phyloP scores from a whole-genome alignment of 2,797 vertebrate genomes.

The Poeciliopsis presidionis region DNA sequence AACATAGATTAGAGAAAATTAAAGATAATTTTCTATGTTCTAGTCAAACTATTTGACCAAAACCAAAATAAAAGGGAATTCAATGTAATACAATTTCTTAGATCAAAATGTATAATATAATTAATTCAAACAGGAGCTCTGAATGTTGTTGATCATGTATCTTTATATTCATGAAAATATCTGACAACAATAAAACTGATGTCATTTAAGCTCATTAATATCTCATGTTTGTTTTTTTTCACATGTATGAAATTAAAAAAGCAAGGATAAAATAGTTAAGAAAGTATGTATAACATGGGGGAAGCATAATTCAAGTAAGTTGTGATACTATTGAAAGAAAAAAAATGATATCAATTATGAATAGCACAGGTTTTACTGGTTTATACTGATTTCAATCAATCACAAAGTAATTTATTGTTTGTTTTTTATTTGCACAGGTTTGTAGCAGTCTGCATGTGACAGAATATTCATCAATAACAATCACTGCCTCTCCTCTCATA shows the following conservation, averaged over 20 bases:
- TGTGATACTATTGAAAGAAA: not conserved
- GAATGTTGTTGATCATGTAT: not conserved
- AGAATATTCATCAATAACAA: slow-evolving; percentile 55
- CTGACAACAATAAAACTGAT: not conserved
- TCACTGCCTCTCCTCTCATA: slow-evolving; percentile 46
- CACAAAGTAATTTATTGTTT: not conserved
- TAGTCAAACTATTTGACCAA: not conserved
- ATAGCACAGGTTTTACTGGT: not conserved
- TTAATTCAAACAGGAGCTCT: not conserved
- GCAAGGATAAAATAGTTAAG: not conserved
- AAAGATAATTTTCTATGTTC: not conserved
- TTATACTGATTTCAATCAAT: not conserved
- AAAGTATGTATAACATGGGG: not conserved
- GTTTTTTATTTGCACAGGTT: not conserved
- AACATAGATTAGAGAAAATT: not conserved
- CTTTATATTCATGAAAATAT: not conserved
- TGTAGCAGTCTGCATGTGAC: slow-evolving; percentile 38
- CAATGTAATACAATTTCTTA: not conserved
- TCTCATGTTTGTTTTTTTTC: not conserved
- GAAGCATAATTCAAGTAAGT: not conserved
- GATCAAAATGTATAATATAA: not conserved
- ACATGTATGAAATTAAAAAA: not conserved
- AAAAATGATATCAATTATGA: not conserved
- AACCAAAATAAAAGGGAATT: not conserved
- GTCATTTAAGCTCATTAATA: not conserved